Conservation (phyloP, 2,888 invertebrate genomes). For the Polietes domitor region DNA sequence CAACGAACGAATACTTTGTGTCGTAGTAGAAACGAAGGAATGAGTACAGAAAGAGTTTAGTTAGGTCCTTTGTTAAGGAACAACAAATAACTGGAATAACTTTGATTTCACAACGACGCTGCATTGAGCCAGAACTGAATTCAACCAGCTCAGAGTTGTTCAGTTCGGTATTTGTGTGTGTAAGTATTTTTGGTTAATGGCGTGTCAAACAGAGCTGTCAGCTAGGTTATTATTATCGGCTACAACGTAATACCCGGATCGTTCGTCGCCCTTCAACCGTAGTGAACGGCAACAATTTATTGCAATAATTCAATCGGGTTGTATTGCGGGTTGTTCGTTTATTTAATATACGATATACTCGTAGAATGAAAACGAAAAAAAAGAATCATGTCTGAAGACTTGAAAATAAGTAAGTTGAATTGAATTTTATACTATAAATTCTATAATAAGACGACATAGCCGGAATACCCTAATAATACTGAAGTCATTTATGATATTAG, state of each 20-base stretch:
- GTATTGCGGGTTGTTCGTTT: background rate
- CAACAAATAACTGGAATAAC: background rate
- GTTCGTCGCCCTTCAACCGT: background rate
- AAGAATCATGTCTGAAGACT: no score
- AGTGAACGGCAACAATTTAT: background rate
- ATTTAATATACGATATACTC: background rate
- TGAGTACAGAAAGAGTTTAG: background rate
- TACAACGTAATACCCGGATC: background rate
- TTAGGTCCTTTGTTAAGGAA: background rate
- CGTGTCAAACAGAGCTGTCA: background rate
- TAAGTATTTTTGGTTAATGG: background rate
- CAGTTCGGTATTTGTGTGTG: background rate
- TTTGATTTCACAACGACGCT: background rate
- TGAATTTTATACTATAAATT: no score
- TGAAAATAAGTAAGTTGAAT: no score
- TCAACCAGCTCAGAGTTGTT: background rate
- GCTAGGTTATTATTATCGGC: background rate
- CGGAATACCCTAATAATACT: no score
- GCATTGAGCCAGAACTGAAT: background rate
- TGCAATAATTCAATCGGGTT: background rate
- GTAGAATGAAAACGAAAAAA: no score
- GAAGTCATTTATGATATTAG: no score
- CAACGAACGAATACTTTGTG: background rate
- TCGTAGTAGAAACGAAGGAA: background rate
- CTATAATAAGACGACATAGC: no score